These are phyloP conservation scores for Dasyornis broadbenti DNA, from an alignment of 2,113 vertebrate species.

Conservation along the genomic window DNA sequence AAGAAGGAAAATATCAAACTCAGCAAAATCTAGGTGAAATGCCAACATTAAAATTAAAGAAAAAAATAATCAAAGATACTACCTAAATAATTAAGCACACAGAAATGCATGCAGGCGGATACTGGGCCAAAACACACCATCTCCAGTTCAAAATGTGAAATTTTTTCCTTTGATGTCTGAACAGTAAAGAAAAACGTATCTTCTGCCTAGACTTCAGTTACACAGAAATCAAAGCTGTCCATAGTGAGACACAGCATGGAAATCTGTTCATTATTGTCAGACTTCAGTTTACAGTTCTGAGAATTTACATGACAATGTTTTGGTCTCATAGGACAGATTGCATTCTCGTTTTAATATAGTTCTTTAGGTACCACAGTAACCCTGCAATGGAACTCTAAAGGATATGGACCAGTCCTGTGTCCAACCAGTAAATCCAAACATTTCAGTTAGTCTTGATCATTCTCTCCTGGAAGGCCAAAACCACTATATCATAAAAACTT, in stretches of 20 bases:
- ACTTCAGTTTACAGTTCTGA: not conserved
- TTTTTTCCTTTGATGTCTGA: not conserved
- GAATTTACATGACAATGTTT: not conserved
- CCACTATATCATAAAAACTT: not conserved
- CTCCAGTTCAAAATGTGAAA: not conserved
- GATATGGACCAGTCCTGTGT: not conserved
- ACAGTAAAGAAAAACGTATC: not conserved
- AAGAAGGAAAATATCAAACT: not conserved
- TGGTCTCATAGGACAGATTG: not conserved
- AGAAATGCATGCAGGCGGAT: not conserved
- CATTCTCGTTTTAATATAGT: not conserved
- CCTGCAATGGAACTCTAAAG: not conserved
- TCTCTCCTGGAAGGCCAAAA: not conserved
- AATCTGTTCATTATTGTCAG: rapidly evolving
- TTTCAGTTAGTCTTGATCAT: not conserved
- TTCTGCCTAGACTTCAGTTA: not conserved
- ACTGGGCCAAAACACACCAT: not conserved
- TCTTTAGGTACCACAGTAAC: not conserved
- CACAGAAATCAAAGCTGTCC: not conserved
- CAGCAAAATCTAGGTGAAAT: not conserved
- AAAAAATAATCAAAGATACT: not conserved
- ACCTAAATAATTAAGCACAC: not conserved
- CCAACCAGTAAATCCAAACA: not conserved
- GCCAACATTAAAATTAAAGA: not conserved
- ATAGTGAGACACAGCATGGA: not conserved